These are phyloP conservation scores for Aphidius colemani DNA, from an alignment of 2,888 invertebrate species.

Conservation along the genomic window DNA sequence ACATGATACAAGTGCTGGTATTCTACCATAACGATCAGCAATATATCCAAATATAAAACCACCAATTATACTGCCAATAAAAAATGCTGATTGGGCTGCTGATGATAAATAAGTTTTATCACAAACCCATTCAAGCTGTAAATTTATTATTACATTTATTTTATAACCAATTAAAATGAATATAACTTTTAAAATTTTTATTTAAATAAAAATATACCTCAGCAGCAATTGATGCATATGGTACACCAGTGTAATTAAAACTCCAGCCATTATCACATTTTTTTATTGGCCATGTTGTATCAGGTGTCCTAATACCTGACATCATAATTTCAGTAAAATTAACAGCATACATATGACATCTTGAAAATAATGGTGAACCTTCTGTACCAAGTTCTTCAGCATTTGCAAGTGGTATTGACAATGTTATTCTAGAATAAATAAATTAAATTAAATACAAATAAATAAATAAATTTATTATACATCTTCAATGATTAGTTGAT, in stretches of 20 bases:
- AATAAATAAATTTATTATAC: neutral
- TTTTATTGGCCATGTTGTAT: conserved; percentile 72
- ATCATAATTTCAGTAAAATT: conserved; percentile 70
- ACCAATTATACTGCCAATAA: conserved; percentile 85
- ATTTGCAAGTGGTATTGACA: conserved; percentile 70
- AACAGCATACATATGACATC: conserved; percentile 78
- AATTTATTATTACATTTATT: neutral
- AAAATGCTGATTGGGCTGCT: conserved; percentile 84
- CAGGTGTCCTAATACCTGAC: conserved; percentile 65
- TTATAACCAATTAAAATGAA: neutral
- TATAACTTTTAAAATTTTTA: no score
- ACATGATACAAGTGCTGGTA: conserved; percentile 82
- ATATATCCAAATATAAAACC: conserved; percentile 86
- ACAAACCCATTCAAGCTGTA: conserved; percentile 85
- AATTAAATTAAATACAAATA: neutral
- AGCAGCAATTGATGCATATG: conserved; percentile 83
- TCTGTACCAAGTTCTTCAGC: conserved; percentile 51
- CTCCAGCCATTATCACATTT: conserved; percentile 79
- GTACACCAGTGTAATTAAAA: conserved; percentile 79
- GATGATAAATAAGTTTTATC: conserved; percentile 78
- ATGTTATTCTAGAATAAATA: conserved; percentile 64
- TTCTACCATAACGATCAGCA: conserved; percentile 83
- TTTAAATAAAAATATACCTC: conserved; percentile 66
- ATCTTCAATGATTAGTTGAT: no score
- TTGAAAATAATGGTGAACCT: conserved; percentile 62